Evolutionary conservation across 2,113 vertebrate genomes (phyloP).

Genomic region (Pygoscelis adeliae): DNA sequence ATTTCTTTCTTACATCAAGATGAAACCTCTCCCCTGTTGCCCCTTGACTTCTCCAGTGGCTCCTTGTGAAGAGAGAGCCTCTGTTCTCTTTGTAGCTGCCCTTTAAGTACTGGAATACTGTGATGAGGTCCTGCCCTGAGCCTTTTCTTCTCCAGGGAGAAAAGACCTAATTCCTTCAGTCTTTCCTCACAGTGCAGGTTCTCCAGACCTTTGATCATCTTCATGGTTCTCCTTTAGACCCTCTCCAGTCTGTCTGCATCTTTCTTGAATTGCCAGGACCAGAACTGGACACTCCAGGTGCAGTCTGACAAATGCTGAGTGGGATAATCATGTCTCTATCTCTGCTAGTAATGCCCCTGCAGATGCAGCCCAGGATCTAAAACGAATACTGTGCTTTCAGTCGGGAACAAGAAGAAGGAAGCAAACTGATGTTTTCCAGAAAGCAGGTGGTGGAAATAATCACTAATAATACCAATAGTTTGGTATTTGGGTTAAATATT

Average conservation of each 20-base stretch:
- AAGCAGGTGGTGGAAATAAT: too few species aligned
- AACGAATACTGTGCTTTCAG: too few species aligned
- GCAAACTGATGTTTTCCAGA: too few species aligned
- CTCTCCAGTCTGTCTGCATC: neutral
- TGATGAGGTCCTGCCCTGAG: neutral
- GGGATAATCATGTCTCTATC: too few species aligned
- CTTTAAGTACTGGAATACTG: neutral
- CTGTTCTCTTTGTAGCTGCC: neutral
- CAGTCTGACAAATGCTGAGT: neutral
- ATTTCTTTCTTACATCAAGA: neutral
- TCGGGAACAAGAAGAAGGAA: too few species aligned
- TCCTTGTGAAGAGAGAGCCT: neutral
- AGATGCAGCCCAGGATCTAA: neutral
- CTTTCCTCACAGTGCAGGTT: neutral
- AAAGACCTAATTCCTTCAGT: neutral
- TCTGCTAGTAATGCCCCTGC: neutral
- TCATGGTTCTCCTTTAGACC: neutral
- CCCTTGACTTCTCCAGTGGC: neutral
- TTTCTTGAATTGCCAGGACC: neutral
- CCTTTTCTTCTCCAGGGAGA: neutral
- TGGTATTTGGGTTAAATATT: too few species aligned
- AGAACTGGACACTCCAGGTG: neutral
- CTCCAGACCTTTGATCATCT: neutral
- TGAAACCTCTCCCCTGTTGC: neutral
- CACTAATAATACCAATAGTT: too few species aligned